Evolutionary conservation across 2,888 invertebrate genomes (phyloP).

Genomic region (Hoplodrina ambigua): DNA sequence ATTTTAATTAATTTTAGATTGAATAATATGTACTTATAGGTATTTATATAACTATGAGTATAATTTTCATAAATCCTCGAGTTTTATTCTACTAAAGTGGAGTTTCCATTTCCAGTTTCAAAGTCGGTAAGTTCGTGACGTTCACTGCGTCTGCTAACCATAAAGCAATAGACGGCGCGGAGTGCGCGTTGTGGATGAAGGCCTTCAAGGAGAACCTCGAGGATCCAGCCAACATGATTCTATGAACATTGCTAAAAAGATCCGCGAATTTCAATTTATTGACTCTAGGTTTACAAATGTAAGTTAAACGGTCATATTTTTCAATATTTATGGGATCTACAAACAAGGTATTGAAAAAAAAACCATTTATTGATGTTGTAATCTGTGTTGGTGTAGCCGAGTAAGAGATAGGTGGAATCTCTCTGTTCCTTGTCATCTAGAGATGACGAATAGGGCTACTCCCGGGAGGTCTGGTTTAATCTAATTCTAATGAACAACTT

Average conservation of each 20-base stretch:
- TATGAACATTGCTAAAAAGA: constrained; percentile 89
- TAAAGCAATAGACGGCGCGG: constrained; percentile 98
- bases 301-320: background rate
- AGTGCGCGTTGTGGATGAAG: constrained; percentile 98
- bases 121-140: constrained; percentile 93
- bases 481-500: too few species aligned
- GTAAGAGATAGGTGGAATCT: too few species aligned
- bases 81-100: constrained; percentile 11
- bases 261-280: constrained; percentile 64
- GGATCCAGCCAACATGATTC: constrained; percentile 97
- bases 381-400: too few species aligned
- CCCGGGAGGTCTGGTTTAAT: too few species aligned
- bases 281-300: constrained; percentile 28
- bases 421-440: too few species aligned
- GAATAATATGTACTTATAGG: too few species aligned
- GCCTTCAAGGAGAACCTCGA: constrained; percentile 97
- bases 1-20: too few species aligned
- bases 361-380: too few species aligned
- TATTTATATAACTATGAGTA: too few species aligned
- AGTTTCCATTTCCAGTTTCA: constrained; percentile 90
- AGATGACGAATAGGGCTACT: too few species aligned
- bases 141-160: constrained; percentile 99
- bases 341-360: background rate
- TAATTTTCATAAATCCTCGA: too few species aligned
- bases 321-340: background rate